Evolutionary conservation across 1,140 invertebrate species (phyloP), one percentile per base, ranked within the genome.

Genomic region (Zaprionus ghesquierei): DNA sequence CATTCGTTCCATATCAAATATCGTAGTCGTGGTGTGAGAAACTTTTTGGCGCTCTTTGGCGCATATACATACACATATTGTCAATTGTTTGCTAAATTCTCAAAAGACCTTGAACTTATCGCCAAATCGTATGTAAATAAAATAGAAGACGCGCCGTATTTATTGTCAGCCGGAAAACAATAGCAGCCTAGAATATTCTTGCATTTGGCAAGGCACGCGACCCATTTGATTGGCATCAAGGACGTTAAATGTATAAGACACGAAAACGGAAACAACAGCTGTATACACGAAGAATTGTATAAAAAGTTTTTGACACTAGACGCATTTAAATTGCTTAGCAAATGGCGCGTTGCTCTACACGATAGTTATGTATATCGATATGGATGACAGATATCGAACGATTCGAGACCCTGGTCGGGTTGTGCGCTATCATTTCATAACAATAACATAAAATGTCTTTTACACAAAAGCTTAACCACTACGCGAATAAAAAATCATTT

Each of bases 91-190:
- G 4, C 31, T 29, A 23, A 56, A 38, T 35, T 44, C 20, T 18
- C 25, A 22, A 23, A 15, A 51, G 51, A 50, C 81, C 78, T 86
- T 86, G 81, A 86, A 86, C 81, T 87, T 86, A 81, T 81, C 53
- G 49, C 50, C 71, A 69, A 71, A 61, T 62, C 33, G 35, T 55
- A 75, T 81, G 78, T 78, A 81, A 81, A 87, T 75, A 65, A 61
- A 61, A 41, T 41, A 15, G 41, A 58, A 25, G 13, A 31, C 46
- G 44, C 50, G 50, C 54, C 35, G 25, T 46, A 25, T 66, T 54
- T 72, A 66, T 66, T 70, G 66, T 53, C 27, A 59, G 56, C 60
- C 63, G 79, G 82, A 69, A 69, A 75, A 46, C 79, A 81, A 72
- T 75, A 53, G 66, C 22, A n/a, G 41, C 29, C 49, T 25, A n/a